Conservation (phyloP, 2,113 vertebrate species). For the Lepus timidus region DNA sequence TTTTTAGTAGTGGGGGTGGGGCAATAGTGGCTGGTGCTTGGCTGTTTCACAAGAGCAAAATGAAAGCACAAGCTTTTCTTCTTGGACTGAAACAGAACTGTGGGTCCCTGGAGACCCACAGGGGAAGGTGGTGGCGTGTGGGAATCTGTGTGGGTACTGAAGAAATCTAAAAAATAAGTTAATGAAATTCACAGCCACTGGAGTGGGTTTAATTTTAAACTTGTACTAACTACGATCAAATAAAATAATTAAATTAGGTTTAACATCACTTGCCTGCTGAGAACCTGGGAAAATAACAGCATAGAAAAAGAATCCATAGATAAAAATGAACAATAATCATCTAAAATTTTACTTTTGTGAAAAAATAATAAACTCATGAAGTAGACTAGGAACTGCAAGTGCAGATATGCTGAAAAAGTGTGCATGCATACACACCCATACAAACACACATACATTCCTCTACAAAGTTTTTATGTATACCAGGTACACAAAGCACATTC, state of each 20-base stretch:
- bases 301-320: neutral
- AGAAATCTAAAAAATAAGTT: constrained; percentile 45
- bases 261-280: constrained; percentile 34
- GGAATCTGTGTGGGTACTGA: constrained; percentile 10
- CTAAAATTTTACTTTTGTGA: neutral
- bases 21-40: neutral
- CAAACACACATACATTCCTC: neutral
- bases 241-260: neutral
- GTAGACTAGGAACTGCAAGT: neutral
- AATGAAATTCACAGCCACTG: constrained; percentile 46
- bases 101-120: neutral
- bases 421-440: neutral
- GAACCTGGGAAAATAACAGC: constrained; percentile 1
- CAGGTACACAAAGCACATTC: neutral
- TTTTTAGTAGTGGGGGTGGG: neutral
- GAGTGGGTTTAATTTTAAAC: constrained; percentile 40
- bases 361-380: constrained; percentile 16
- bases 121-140: neutral
- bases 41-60: constrained; percentile 58
- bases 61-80: constrained; percentile 46
- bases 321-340: neutral
- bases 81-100: constrained; percentile 46
- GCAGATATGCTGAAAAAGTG: neutral
- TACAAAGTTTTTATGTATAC: neutral
- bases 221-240: neutral